A percentile compares a stretch with the other conserved stretches of the same genome.
These are phyloP conservation scores for Dysdera silvatica DNA, from an alignment of 1,140 invertebrate species.

Conservation along the genomic window DNA sequence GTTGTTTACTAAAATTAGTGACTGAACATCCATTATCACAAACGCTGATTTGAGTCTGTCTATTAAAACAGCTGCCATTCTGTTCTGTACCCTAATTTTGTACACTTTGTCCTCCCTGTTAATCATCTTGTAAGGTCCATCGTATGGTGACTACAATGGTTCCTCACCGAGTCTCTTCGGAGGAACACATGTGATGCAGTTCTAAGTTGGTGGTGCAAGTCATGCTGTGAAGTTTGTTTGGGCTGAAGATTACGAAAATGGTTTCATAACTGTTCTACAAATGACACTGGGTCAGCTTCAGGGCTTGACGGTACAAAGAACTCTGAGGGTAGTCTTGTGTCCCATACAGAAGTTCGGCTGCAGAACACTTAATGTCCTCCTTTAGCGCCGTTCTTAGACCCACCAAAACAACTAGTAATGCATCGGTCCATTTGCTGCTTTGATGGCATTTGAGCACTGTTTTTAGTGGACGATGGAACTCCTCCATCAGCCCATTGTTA, in stretches of 20 bases:
- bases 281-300: not conserved
- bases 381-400: constrained; percentile 35
- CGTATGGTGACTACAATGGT: not conserved
- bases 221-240: not conserved
- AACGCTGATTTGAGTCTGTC: too few species aligned
- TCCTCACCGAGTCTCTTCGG: not conserved
- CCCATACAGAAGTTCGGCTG: constrained; percentile 35
- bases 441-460: constrained; percentile 27
- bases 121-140: too few species aligned
- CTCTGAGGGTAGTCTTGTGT: constrained; percentile 24
- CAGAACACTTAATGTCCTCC: constrained; percentile 32
- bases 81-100: too few species aligned
- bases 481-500: constrained; percentile 40
- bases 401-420: constrained; percentile 42
- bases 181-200: not conserved
- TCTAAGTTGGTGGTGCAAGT: not conserved
- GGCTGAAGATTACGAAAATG: not conserved
- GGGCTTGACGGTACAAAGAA: not conserved
- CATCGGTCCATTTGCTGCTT: constrained; percentile 37
- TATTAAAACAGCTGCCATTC: too few species aligned
- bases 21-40: too few species aligned
- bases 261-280: not conserved
- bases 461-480: constrained; percentile 45
- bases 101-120: too few species aligned
- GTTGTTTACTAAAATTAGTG: too few species aligned